Base-by-base conservation (phyloP, 2,888 invertebrate species). In the Pristionchus fissidentatus region DNA sequence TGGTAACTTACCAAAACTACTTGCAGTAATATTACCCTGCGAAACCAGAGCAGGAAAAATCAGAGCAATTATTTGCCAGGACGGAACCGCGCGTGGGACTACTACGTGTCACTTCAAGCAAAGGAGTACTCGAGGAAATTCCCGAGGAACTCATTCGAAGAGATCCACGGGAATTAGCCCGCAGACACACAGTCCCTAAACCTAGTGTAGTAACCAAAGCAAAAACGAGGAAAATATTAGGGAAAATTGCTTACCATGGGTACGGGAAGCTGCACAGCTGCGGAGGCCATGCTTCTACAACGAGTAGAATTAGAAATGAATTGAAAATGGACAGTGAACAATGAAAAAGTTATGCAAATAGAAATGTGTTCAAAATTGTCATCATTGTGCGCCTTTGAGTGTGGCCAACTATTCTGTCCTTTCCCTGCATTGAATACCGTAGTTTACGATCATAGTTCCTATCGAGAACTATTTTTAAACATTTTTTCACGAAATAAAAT, bases 251-350 rank as follows among this genome's bases (percentile, higher is more conserved):
- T 2, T 57, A 79, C 79, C 79, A 79, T 79, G 32, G 79, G 79
- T 19, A 79, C 79, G 29, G 57, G 79, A 29, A 57, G 38, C 57
- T 79, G 79, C 79, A 79, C 57, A 41, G 57, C 79, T 55, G 57
- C 57, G 57, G 79, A 7, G 41, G 79, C 79, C 79, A 79, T 79
- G 55, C 79, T 46, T 79, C 75, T 77, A 32, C 29, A 77, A 77
- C 3, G 32, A 49, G 15, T 49, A n/a, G 49, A 15, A 13, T 43
- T 38, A 70, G 7, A 26, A 70, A 41, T 26, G 41, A 43, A 22
- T n/a, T 19, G n/a, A n/a, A 26, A 41, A 70, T 70, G 10, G 22
- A 70, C 1, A 3, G 26, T 41, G n/a, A 43, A 32, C 10, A 38
- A 38, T 41, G 43, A 70, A 26, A 19, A 10, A 41, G 26, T 26